Evolutionary conservation across 2,888 invertebrate species (phyloP), one percentile per base, ranked within the genome.

Genomic region (Monochamus alternatus): DNA sequence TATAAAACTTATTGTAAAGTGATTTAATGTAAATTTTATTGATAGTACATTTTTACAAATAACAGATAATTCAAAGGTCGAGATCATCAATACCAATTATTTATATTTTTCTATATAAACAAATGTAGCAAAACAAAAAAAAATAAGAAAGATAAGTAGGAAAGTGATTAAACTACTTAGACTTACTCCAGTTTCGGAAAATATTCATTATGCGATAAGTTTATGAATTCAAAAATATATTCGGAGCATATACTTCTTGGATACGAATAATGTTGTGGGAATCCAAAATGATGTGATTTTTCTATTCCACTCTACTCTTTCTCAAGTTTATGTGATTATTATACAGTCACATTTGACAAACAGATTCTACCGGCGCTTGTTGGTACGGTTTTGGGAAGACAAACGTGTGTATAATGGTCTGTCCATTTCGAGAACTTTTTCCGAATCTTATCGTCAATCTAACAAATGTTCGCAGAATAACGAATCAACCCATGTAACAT

Each of bases 311-410:
- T 62, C 32, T 62, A 32, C 12, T 32, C 62, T 12, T 60, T 31
- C 31, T 63, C 43, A 63, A 38, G 62, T 63, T 43, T 43, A 63
- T 63, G 62, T 63, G 62, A 63, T 38, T 43, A 43, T 63, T 63
- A 63, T 63, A 8, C 62, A 38, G 38, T 5, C 12, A 12, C 32
- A 62, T 62, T 31, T n/a, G 9, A 12, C 32, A 32, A 63, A 63
- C 43, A 14, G 62, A 63, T 63, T 63, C 43, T 63, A 63, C 38
- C 62, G 43, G 38, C 43, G n/a, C 2, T 63, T 7, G 32, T 38
- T 12, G 47, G 47, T 12, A 47, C 47, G 43, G n/a, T 38, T 43
- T 63, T 14, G 38, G 62, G 8, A 43, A 62, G 38, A 62, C 60
- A 43, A n/a, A 63, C 43, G 62, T 8, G 38, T 1, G 7, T 43